phyloP scores from a whole-genome alignment of 2,888 invertebrate genomes.

The Hesperia comma region DNA sequence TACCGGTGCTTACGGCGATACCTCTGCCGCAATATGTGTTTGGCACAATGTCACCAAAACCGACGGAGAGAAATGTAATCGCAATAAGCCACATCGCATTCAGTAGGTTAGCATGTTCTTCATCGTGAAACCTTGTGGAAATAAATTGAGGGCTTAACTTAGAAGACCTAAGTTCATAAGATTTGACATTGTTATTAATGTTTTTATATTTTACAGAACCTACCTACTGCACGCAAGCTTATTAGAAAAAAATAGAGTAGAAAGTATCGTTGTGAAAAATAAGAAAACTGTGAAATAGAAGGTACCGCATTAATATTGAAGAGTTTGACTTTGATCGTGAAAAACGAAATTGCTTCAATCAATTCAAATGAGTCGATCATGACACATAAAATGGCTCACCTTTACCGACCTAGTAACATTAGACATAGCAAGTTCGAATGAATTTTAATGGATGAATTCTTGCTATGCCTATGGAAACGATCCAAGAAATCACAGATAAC shows the following conservation, averaged over 20 bases:
- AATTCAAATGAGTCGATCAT: constrained; percentile 54
- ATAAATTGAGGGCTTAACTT: constrained; percentile 77
- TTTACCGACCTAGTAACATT: constrained; percentile 69
- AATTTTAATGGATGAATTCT: constrained; percentile 45
- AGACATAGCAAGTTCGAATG: constrained; percentile 66
- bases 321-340: constrained; percentile 83
- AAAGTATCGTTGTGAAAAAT: constrained; percentile 49
- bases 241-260: constrained; percentile 43
- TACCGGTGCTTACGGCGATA: constrained; percentile 99
- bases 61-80: constrained; percentile 99
- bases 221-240: constrained; percentile 52
- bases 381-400: constrained; percentile 84
- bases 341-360: constrained; percentile 60
- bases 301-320: constrained; percentile 59
- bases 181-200: constrained; percentile 18
- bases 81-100: constrained; percentile 99
- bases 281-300: constrained; percentile 58
- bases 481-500: constrained; percentile 32
- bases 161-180: constrained; percentile 48
- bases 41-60: constrained; percentile 99
- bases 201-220: constrained; percentile 40
- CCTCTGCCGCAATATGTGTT: constrained; percentile 99
- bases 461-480: constrained; percentile 63
- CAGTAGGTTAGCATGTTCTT: constrained; percentile 98
- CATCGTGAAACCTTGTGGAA: constrained; percentile 96